Evolutionary conservation across 2,113 vertebrate genomes (phyloP).

Genomic region (Carollia perspicillata): DNA sequence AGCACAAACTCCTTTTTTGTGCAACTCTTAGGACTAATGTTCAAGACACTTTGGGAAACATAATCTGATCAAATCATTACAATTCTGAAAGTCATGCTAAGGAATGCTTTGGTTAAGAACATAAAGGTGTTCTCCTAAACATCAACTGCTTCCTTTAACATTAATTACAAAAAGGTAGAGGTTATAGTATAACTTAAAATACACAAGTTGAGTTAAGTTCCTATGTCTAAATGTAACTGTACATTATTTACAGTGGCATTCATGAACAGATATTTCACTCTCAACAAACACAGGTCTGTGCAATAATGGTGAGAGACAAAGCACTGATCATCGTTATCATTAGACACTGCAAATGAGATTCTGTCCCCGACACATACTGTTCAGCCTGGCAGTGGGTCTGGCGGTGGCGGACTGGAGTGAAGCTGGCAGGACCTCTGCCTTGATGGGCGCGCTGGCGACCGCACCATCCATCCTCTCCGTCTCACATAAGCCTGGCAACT

Average conservation of each 20-base stretch:
- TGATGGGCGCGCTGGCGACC: constrained; percentile 82
- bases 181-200: background rate
- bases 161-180: background rate
- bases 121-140: background rate
- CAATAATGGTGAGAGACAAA: background rate
- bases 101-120: background rate
- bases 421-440: constrained; percentile 83
- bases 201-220: background rate
- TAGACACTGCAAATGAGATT: background rate
- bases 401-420: constrained; percentile 76
- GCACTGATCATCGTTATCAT: background rate
- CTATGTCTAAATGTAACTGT: background rate
- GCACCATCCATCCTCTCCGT: constrained; percentile 80
- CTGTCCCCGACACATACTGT: constrained; percentile 74
- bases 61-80: background rate
- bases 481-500: constrained; percentile 77
- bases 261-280: background rate
- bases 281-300: background rate
- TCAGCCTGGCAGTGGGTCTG: constrained; percentile 79
- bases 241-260: background rate
- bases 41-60: constrained; percentile 22
- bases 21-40: background rate
- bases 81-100: constrained; percentile 9
- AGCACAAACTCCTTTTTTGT: background rate
- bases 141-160: background rate